phyloP scores from a whole-genome alignment of 30 jellyfish, hydroid and myxozoan genomes.

The Aurelia coerulea region DNA sequence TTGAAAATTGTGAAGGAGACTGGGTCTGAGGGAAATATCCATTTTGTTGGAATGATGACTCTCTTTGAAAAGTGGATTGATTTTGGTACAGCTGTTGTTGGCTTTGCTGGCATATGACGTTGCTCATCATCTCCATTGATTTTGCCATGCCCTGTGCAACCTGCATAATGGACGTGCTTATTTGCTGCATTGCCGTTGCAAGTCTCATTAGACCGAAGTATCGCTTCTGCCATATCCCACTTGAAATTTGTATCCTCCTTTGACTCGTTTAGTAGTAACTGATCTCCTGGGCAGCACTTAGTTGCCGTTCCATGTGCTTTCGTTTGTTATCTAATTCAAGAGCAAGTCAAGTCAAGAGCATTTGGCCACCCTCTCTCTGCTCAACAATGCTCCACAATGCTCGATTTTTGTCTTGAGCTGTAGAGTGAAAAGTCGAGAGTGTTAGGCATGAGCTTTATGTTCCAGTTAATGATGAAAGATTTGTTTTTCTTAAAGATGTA shows the following conservation, averaged over 20 bases:
- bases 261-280: conserved; percentile 39
- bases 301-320: conserved; percentile 61
- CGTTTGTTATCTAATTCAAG: conserved; percentile 40
- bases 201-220: conserved; percentile 52
- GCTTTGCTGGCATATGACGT: conserved; percentile 34
- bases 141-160: conserved; percentile 70
- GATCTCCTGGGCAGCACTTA: conserved; percentile 67
- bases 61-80: neutral
- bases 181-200: conserved; percentile 43
- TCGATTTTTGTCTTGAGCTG: neutral
- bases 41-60: too few relatives aligned
- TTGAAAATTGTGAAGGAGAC: too few relatives aligned
- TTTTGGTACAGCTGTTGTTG: neutral
- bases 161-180: conserved; percentile 52
- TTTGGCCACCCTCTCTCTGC: conserved; percentile 2
- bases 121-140: conserved; percentile 47
- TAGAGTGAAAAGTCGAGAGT: neutral
- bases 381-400: neutral
- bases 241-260: conserved; percentile 60
- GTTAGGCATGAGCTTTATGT: neutral
- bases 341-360: conserved; percentile 16
- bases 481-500: too few relatives aligned
- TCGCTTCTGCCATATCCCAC: conserved; percentile 68
- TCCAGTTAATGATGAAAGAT: neutral
- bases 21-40: too few relatives aligned